These are phyloP conservation scores for Lordiphosa collinella DNA, from an alignment of 1,140 invertebrate genomes.

Conservation along the genomic window DNA sequence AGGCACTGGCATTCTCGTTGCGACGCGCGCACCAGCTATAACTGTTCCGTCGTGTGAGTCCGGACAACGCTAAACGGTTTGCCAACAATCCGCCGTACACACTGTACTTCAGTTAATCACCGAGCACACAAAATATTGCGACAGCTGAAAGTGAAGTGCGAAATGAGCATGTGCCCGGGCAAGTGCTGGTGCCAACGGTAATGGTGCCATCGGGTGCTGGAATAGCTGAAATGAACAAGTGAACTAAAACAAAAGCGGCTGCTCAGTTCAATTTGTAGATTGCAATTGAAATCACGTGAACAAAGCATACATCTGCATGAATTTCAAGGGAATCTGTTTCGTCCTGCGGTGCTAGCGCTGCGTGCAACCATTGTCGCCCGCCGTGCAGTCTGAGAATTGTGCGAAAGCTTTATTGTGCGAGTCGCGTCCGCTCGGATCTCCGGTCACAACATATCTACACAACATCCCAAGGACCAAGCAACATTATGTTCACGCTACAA, in stretches of 20 bases:
- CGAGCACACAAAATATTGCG: neutral
- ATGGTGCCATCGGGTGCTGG: slow-evolving; percentile 8
- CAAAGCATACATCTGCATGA: slow-evolving; percentile 35
- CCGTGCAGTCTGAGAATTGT: neutral
- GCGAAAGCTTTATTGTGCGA: neutral
- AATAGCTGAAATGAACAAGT: slow-evolving; percentile 42
- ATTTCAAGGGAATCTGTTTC: slow-evolving; percentile 8
- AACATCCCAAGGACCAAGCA: neutral
- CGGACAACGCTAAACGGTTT: neutral
- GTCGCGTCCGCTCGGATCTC: neutral
- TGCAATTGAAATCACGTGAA: neutral
- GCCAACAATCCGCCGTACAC: neutral
- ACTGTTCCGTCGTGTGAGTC: slow-evolving; percentile 22
- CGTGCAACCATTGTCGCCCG: slow-evolving; percentile 8
- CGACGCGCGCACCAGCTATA: slow-evolving; percentile 21
- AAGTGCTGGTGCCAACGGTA: neutral
- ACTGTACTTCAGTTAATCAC: neutral
- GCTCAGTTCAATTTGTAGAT: slow-evolving; percentile 28
- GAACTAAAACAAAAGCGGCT: slow-evolving; percentile 44
- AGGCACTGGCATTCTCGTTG: slow-evolving; percentile 34
- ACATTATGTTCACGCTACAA: slow-evolving; percentile 73
- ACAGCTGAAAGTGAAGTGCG: slow-evolving; percentile 2
- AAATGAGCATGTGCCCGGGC: neutral
- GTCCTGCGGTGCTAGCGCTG: slow-evolving; percentile 15
- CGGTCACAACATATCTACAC: slow-evolving; percentile 8